A percentile compares a stretch with the other conserved stretches of the same genome.
phyloP scores from a whole-genome alignment of 2,797 vertebrate species.

The Megalops cyprinoides region DNA sequence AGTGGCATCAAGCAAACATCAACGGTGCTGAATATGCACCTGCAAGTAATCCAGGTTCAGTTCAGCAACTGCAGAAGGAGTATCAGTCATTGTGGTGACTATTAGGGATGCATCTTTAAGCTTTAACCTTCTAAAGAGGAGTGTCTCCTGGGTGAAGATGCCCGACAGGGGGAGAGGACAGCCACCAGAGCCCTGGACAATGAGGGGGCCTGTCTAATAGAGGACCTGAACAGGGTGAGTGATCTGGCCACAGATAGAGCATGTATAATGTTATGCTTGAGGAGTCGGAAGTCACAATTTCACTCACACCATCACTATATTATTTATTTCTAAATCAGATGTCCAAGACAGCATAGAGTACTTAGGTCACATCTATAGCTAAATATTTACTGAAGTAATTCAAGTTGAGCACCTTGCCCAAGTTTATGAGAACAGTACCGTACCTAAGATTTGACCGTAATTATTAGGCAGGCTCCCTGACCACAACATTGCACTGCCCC shows the following conservation, averaged over 20 bases:
- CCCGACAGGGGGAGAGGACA: conserved; percentile 29
- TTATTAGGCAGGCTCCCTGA: too few species aligned
- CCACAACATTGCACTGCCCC: not conserved
- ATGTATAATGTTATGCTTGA: not conserved
- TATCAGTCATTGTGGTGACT: not conserved
- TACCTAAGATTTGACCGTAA: not conserved
- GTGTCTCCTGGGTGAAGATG: conserved; percentile 28
- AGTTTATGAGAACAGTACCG: not conserved
- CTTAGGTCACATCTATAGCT: not conserved
- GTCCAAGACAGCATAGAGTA: not conserved
- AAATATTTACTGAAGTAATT: not conserved
- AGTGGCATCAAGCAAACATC: not conserved
- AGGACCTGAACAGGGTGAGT: conserved; percentile 50
- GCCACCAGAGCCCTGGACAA: conserved; percentile 28
- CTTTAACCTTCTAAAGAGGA: conserved; percentile 31
- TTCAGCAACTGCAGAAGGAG: not conserved
- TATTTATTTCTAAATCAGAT: not conserved
- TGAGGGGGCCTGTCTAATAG: conserved; percentile 42
- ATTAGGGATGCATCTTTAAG: not conserved
- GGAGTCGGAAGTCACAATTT: not conserved
- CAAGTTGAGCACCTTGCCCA: not conserved
- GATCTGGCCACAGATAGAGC: conserved; percentile 1
- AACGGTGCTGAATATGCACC: too few species aligned
- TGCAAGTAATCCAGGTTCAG: not conserved
- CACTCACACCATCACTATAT: not conserved